Evolutionary conservation across 2,797 vertebrate genomes (phyloP), one percentile per base, ranked within the genome.

Genomic region (Hephaestus fuliginosus): DNA sequence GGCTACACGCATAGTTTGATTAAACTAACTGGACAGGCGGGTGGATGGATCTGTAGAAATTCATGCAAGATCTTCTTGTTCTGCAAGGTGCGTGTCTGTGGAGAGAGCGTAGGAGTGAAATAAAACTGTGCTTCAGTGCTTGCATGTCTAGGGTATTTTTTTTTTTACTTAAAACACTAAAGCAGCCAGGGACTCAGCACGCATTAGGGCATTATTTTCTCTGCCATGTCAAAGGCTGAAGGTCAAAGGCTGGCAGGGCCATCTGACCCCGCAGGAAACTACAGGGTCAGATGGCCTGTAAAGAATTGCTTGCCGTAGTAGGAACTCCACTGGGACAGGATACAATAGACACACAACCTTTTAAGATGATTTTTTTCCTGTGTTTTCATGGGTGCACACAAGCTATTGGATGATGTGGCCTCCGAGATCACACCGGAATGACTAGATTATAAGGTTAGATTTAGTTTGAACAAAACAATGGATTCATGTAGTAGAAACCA

Each of bases 151-250:
- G 17, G 6, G 17, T 7, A 11, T 20, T 22, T 43, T 4, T 18
- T 43, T 43, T 4, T 22, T 43, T 5, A 48, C 28, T 7, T 17
- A n/a, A 51, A 49, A 70, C 60, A 41, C 22, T 25, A 17, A 71
- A 43, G 0, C 39, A 33, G 14, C 11, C 20, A 25, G 33, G 52
- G 56, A 66, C 11, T 28, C 20, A 53, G 49, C 10, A 46, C n/a
- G 11, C 28, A n/a, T 70, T 43, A 20, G 20, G 43, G 57, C 30
- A 17, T 15, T n/a, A 69, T 53, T 13, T 39, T 17, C 43, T 48
- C 20, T 25, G 11, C 22, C 20, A 3, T 30, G 70, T 78, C 48
- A 82, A 66, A 76, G 28, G 55, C 57, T 68, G 63, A 72, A 79
- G 51, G 70, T 83, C 15, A 78, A 70, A 61, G 20, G 48, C 0